These are phyloP conservation scores for Allolobophora icterica DNA, from an alignment of 2,888 invertebrate genomes.

Conservation along the genomic window DNA sequence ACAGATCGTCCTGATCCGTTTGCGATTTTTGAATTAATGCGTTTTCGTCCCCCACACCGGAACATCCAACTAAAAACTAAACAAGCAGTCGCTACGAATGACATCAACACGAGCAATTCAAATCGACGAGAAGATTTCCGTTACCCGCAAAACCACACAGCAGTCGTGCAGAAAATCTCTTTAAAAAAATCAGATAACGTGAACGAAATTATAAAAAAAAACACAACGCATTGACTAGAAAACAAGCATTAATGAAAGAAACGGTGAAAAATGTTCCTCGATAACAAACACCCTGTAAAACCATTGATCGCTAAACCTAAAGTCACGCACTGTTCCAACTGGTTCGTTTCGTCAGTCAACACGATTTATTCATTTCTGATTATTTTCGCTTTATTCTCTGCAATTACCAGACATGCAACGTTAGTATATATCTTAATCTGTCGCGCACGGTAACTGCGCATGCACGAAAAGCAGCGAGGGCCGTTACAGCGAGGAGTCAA, in stretches of 20 bases:
- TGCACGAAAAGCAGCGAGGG: too few species aligned
- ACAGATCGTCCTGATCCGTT: background rate
- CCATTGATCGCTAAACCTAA: background rate
- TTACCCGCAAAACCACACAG: background rate
- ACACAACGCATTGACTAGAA: background rate
- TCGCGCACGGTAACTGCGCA: too few species aligned
- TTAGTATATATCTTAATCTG: background rate
- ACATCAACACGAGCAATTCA: background rate
- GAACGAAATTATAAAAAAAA: background rate
- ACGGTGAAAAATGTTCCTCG: background rate
- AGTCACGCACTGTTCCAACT: too few species aligned
- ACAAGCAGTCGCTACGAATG: background rate
- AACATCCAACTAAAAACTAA: background rate
- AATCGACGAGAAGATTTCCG: background rate
- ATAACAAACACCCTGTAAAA: background rate
- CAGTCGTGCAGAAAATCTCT: background rate
- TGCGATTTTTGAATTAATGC: background rate
- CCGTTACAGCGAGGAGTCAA: too few species aligned
- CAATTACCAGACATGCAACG: background rate
- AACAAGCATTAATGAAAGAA: background rate
- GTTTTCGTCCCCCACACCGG: background rate
- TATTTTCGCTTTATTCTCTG: background rate
- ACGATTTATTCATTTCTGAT: background rate
- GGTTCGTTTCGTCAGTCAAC: background rate
- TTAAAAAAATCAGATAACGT: background rate